A percentile compares a stretch with the other conserved stretches of the same genome.
Evolutionary conservation across 2,888 invertebrate genomes (phyloP).

Genomic region (Drosophila mettleri): DNA sequence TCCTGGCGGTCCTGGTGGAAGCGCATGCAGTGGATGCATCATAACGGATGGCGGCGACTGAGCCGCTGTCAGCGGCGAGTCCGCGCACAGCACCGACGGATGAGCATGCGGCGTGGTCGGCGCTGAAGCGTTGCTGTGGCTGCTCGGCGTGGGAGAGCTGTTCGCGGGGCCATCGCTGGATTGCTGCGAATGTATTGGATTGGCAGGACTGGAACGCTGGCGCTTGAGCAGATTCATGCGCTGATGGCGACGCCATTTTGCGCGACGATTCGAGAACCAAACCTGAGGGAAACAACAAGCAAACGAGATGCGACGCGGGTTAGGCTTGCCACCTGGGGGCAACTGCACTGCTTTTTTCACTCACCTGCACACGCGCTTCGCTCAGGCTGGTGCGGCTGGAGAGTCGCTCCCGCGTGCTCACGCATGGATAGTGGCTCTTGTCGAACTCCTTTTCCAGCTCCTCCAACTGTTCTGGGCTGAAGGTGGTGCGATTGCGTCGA

Average conservation of each 20-base stretch:
- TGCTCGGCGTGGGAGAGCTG: slow-evolving; percentile 82
- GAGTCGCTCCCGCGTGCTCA: slow-evolving; percentile 95
- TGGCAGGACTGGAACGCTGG: slow-evolving; percentile 85
- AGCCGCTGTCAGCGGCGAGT: slow-evolving; percentile 56
- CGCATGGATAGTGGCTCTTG: slow-evolving; percentile 97
- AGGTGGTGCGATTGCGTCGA: slow-evolving; percentile 96
- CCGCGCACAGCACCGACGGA: slow-evolving; percentile 52
- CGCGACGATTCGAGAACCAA: slow-evolving; percentile 99
- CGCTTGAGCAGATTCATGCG: slow-evolving; percentile 97
- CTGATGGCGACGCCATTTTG: slow-evolving; percentile 98
- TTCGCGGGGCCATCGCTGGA: slow-evolving; percentile 69
- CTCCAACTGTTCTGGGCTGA: slow-evolving; percentile 96
- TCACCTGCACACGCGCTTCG: slow-evolving; percentile 98
- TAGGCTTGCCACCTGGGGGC: slow-evolving; percentile 12
- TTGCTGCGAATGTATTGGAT: slow-evolving; percentile 77
- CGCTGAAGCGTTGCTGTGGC: slow-evolving; percentile 81
- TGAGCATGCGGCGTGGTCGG: slow-evolving; percentile 65
- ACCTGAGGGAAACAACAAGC: slow-evolving; percentile 87
- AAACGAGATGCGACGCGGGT: slow-evolving; percentile 1
- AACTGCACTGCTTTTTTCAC: slow-evolving; percentile 45
- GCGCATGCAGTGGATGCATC: slow-evolving; percentile 60
- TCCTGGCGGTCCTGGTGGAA: slow-evolving; percentile 66
- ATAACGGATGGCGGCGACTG: slow-evolving; percentile 61
- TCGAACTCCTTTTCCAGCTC: slow-evolving; percentile 98
- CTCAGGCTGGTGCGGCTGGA: slow-evolving; percentile 96